Evolutionary conservation across 2,888 invertebrate species (phyloP), one percentile per base, ranked within the genome.

Genomic region (Panorpa germanica): DNA sequence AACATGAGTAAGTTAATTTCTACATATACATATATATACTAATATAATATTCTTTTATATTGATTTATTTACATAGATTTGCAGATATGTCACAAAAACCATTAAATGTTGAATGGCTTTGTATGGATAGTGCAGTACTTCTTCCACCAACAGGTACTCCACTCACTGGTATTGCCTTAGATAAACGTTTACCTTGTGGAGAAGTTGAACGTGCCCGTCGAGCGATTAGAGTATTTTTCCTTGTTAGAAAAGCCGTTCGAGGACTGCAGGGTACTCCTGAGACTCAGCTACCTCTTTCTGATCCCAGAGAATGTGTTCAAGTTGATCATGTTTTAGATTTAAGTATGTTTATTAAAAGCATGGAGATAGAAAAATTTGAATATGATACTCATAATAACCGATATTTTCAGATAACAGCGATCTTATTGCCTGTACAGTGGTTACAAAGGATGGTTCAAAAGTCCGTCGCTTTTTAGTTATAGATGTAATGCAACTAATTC

Each of bases 101-200:
- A 2, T 50, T 90, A 29, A 88, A 86, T 52, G 88, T 95, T 2
- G 93, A 95, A 50, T 88, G 85, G 69, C 53, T 98, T 38, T 86
- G 90, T 55, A 91, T 91, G 85, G 96, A 98, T 53, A 83, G 90
- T 27, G 83, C 83, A 31, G 78, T 98, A 44, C 60, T 98, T 31
- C 56, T 98, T 40, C 91, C 95, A 1, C 96, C 96, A 1, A 91
- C 90, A 1, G 80, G 85, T 13, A 93, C 96, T 0, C 95, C 95
- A 0, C 72, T 95, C 61, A 93, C 93, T 2, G 93, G 91, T 2
- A 88, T 96, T 36, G 78, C 78, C 39, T 93, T 98, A 49, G 80
- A 78, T 25, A 88, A 91, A 48, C 65, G 96, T 41, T 55, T 96
- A 39, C 93, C 96, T 1, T 93, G 93, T 52, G 96, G 95, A 36